Conservation (phyloP, 2,888 invertebrate genomes). For the Stenolophus ochropezus region DNA sequence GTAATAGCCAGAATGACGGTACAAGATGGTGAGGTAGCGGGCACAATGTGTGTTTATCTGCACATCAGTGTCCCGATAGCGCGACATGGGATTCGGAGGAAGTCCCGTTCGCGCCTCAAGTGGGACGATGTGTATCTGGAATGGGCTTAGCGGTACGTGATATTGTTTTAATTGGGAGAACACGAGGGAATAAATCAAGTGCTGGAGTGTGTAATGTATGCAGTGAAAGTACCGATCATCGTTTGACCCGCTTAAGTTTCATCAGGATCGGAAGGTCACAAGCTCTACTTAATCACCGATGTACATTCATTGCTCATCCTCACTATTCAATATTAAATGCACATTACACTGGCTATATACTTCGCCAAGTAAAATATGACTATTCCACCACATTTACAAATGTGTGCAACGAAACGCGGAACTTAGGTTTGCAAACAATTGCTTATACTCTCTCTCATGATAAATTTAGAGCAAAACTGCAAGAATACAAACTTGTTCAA, state of each 20-base stretch:
- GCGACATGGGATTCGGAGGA: background rate
- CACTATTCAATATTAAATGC: too few relatives aligned
- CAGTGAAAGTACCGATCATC: slow-evolving; percentile 1
- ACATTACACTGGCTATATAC: too few relatives aligned
- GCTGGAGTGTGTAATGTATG: background rate
- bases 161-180: slow-evolving; percentile 38
- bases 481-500: too few relatives aligned
- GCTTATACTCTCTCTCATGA: too few relatives aligned
- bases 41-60: background rate
- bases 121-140: background rate
- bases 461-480: too few relatives aligned
- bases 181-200: background rate
- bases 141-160: slow-evolving; percentile 28
- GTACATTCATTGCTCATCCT: too few relatives aligned
- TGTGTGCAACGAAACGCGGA: too few relatives aligned
- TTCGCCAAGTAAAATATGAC: too few relatives aligned
- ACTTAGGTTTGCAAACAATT: too few relatives aligned
- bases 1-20: background rate
- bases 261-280: background rate
- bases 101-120: background rate
- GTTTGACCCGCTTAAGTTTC: background rate
- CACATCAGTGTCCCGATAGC: background rate
- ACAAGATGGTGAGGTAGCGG: background rate
- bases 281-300: too few relatives aligned
- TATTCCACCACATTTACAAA: too few relatives aligned